phyloP scores from a whole-genome alignment of 1,140 invertebrate species.

The Steinernema khuongi region DNA sequence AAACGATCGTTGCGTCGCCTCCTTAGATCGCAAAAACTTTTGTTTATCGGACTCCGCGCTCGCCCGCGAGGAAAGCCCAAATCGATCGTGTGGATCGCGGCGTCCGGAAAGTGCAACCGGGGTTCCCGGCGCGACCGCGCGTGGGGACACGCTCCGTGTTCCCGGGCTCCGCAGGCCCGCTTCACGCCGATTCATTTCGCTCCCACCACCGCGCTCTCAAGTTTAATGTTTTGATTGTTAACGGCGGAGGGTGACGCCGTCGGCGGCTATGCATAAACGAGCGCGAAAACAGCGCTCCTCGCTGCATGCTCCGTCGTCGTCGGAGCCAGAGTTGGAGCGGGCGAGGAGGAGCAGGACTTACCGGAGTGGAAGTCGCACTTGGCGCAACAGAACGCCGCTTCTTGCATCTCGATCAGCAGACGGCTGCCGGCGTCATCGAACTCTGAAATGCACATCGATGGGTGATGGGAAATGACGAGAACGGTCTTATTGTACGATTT shows the following conservation, averaged over 20 bases:
- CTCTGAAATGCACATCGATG: no score
- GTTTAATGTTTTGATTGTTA: constrained; percentile 17
- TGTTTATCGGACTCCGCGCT: no score
- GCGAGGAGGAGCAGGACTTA: constrained; percentile 8
- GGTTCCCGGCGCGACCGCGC: not conserved
- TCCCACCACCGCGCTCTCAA: constrained; percentile 12
- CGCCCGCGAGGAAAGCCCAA: no score
- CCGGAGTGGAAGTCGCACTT: constrained; percentile 31
- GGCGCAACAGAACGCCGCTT: constrained; percentile 32
- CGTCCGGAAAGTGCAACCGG: no score
- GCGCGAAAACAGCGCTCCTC: not conserved
- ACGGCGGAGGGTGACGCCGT: constrained; percentile 13
- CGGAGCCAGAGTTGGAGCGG: not conserved
- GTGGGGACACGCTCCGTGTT: not conserved
- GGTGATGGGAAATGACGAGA: no score
- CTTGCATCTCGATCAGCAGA: constrained; percentile 23
- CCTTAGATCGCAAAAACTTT: no score
- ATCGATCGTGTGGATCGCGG: no score
- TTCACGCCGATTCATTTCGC: constrained; percentile 20
- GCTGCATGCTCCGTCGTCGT: not conserved
- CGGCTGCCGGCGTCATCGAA: not conserved
- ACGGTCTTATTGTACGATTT: no score
- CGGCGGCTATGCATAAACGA: constrained; percentile 16
- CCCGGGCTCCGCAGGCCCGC: not conserved
- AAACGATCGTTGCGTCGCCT: no score